Evolutionary conservation across 1,140 invertebrate genomes (phyloP).

Genomic region (Heterodera carotae): DNA sequence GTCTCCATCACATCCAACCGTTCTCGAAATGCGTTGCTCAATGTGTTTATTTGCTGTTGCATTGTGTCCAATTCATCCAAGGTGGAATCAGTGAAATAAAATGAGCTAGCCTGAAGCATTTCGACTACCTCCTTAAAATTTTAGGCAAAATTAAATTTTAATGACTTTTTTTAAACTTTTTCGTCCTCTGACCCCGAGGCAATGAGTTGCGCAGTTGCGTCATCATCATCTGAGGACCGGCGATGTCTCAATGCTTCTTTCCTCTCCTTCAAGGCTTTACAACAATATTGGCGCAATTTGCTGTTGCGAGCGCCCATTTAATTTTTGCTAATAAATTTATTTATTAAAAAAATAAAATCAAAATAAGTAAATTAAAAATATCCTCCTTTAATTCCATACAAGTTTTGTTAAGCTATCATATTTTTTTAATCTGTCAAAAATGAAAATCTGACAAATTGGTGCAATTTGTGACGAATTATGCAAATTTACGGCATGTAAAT

Average conservation of each 20-base stretch:
- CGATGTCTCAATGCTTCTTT: not conserved
- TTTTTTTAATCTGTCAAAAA: not conserved
- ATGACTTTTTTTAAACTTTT: not conserved
- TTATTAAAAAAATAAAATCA: not conserved
- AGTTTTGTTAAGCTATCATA: not conserved
- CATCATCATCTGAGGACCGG: not conserved
- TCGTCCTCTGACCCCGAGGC: not conserved
- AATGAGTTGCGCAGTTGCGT: not conserved
- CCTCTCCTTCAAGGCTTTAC: not conserved
- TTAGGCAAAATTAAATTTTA: not conserved
- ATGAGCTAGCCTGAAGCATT: not conserved
- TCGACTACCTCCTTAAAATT: not conserved
- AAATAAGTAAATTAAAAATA: not conserved
- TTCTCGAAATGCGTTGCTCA: slow-evolving; percentile 1
- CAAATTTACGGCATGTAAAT: too few relatives aligned
- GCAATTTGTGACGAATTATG: too few relatives aligned
- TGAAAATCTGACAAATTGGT: too few relatives aligned
- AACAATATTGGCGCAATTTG: slow-evolving; percentile 5
- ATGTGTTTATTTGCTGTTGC: slow-evolving; percentile 26
- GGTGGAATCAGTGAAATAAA: not conserved
- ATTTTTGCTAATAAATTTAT: not conserved
- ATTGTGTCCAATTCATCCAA: slow-evolving; percentile 24
- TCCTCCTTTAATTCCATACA: too few relatives aligned
- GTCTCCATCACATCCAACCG: slow-evolving; percentile 15
- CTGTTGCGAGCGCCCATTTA: slow-evolving; percentile 6